Conservation (phyloP, 2,797 vertebrate genomes). For the Luscinia megarhynchos region DNA sequence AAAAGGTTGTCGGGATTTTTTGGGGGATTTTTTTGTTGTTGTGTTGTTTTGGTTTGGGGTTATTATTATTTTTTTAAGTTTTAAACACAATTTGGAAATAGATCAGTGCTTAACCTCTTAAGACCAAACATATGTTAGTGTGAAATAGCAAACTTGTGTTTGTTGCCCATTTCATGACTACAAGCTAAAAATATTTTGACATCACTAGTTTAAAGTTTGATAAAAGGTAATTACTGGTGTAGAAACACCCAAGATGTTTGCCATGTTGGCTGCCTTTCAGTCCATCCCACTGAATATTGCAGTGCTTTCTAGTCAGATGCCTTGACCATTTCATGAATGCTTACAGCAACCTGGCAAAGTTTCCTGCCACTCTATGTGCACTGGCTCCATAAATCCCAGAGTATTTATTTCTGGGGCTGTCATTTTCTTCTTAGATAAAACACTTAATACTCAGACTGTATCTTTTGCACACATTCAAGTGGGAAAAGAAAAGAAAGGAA, state of each 20-base stretch:
- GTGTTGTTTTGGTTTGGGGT: not conserved
- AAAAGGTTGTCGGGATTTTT: not conserved
- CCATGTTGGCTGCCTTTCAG: not conserved
- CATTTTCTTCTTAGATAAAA: not conserved
- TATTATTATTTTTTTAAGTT: not conserved
- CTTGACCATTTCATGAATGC: not conserved
- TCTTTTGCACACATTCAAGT: not conserved
- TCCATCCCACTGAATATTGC: not conserved
- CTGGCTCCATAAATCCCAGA: not conserved
- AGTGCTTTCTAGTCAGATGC: not conserved
- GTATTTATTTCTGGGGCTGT: not conserved
- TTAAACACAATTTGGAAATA: not conserved
- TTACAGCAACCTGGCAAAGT: not conserved
- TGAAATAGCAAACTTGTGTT: not conserved
- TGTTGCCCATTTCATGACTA: conserved; percentile 7
- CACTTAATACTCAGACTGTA: not conserved
- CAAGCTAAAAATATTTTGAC: conserved; percentile 39
- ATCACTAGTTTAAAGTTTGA: not conserved
- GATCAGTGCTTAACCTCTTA: not conserved
- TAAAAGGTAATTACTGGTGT: not conserved
- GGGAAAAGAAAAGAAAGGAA: not conserved
- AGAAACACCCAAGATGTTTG: not conserved
- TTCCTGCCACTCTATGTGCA: not conserved
- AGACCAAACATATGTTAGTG: not conserved
- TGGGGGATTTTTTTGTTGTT: not conserved